Conservation (phyloP, 2,797 vertebrate genomes). For the Argya squamiceps region DNA sequence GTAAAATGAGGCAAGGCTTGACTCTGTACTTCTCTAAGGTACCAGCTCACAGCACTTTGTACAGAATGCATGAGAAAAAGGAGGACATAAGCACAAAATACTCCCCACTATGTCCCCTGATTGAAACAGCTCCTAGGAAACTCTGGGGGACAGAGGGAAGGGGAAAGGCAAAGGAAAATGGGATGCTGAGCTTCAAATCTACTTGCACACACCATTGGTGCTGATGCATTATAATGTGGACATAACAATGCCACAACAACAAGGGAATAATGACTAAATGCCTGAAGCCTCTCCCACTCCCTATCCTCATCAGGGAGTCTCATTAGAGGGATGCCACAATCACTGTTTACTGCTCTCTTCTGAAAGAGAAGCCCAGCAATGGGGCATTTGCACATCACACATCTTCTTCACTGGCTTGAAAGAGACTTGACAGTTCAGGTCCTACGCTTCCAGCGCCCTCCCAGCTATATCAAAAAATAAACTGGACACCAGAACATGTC, state of each 20-base stretch:
- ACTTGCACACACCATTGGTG: rapidly evolving
- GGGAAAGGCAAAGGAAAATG: background rate
- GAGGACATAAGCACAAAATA: background rate
- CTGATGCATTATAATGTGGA: background rate
- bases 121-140: background rate
- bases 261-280: background rate
- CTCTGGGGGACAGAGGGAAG: background rate
- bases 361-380: background rate
- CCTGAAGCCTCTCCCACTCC: background rate
- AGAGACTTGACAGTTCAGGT: background rate
- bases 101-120: background rate
- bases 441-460: background rate
- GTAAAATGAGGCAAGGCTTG: background rate
- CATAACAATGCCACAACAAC: background rate
- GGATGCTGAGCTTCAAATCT: background rate
- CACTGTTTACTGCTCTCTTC: background rate
- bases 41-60: background rate
- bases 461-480: background rate
- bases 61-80: background rate
- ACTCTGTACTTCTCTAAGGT: background rate
- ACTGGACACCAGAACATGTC: background rate
- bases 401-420: background rate
- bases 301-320: background rate
- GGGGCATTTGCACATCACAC: background rate
- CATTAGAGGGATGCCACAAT: background rate